Evolutionary conservation across 35 echinoderm and acorn worm genomes (phyloP), one percentile per base, ranked within the genome.

Genomic region (Ophiothrix spiculata): DNA sequence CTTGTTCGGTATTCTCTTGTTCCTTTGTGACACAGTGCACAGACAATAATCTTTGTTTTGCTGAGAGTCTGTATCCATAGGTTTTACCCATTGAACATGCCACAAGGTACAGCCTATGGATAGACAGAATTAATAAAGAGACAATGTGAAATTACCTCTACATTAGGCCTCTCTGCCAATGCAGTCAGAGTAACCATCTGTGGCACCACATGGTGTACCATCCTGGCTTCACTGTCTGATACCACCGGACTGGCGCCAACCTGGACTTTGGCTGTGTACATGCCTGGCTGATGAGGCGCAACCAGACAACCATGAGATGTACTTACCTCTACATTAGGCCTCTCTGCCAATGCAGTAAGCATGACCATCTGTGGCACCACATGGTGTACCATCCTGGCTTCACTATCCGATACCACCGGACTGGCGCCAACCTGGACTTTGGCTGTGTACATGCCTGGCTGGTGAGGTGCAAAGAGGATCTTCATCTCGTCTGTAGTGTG

Each of bases 251-350:
- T 91, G 32, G 79, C 91, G 29, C 83, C 75, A 19, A 98, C 87
- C 33, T 94, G 91, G 6, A 98, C 39, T 36, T 88, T 75, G 21
- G 91, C 91, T 28, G 83, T 83, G 90, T 32, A 94, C 82, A 19
- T 87, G 16, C 95, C 95, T 1, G 95, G 95, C n/a, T 98, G 90
- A 36, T 88, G 90, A 0, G 95, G 95, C 6, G 87, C 92, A 40
- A 98, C 94, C 21, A 87, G 76, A 13, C 32, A 39, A 56, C 19
- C 34, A 23, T 82, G 86, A 78, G 74, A 97, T 91, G 87, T 93
- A 85, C 87, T 85, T 82, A 98, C 95, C 91, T 93, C 91, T 31
- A 98, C 76, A 76, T 85, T 85, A 39, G 95, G 91, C 35, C 77
- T 85, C 45, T 98, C 95, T 64, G 92, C 95, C 32, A 88, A 78